Evolutionary conservation across 2,888 invertebrate species (phyloP).

Genomic region (Andrena camellia): DNA sequence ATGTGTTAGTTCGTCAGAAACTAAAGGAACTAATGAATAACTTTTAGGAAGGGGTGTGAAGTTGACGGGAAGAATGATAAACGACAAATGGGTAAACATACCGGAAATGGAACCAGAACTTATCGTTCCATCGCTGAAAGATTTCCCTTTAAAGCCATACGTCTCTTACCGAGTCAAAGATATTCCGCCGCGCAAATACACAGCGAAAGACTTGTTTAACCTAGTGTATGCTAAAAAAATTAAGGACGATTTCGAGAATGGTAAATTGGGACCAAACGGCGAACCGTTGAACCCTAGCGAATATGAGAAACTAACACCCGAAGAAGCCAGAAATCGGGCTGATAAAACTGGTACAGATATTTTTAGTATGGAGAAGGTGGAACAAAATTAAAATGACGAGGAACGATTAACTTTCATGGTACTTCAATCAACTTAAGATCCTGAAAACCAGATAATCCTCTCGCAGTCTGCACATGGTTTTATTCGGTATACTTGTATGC

Average conservation of each 20-base stretch:
- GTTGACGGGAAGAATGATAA: conserved; percentile 88
- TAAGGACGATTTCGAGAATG: conserved; percentile 90
- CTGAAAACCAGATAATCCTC: conserved; percentile 10
- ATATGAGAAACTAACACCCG: conserved; percentile 90
- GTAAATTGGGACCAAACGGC: conserved; percentile 90
- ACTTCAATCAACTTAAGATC: conserved; percentile 20
- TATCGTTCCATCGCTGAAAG: conserved; percentile 95
- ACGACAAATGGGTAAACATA: conserved; percentile 86
- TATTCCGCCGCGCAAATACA: conserved; percentile 92
- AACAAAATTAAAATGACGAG: neutral
- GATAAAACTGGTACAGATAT: conserved; percentile 93
- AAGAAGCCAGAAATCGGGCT: conserved; percentile 90
- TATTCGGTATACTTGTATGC: conserved; percentile 75
- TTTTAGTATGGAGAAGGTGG: conserved; percentile 83
- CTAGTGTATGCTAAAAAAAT: conserved; percentile 93
- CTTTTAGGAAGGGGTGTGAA: conserved; percentile 89
- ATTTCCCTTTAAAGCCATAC: conserved; percentile 95
- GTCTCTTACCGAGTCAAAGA: conserved; percentile 94
- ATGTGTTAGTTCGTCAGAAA: neutral
- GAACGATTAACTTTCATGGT: conserved; percentile 3
- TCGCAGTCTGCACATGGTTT: conserved; percentile 69
- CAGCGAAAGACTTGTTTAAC: conserved; percentile 93
- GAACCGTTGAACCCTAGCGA: conserved; percentile 90
- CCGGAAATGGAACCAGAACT: conserved; percentile 97
- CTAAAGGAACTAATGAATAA: neutral